Percentiles rank a stretch among this genome's conserved stretches.
These are phyloP conservation scores for Gambelia wislizenii DNA, from an alignment of 2,797 vertebrate genomes.

Conservation along the genomic window DNA sequence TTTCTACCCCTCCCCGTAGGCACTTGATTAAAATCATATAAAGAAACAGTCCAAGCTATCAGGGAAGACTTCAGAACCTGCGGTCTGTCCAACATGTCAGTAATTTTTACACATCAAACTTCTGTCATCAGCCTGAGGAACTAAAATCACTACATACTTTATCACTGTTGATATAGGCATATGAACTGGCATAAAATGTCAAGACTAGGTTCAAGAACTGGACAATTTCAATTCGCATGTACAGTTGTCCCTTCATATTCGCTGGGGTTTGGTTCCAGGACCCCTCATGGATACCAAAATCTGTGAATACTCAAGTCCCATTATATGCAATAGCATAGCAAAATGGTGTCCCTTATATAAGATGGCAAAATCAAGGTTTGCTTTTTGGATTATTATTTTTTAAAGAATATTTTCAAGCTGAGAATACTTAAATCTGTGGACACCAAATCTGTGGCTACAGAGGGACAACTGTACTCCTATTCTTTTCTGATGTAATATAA, in stretches of 20 bases:
- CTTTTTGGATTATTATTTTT: too few relatives aligned
- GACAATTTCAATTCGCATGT: neutral
- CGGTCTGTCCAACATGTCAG: neutral
- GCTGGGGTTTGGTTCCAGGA: too few relatives aligned
- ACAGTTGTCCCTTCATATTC: too few relatives aligned
- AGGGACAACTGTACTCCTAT: too few relatives aligned
- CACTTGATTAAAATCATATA: neutral
- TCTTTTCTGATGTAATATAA: neutral
- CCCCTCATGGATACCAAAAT: too few relatives aligned
- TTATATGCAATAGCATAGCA: too few relatives aligned
- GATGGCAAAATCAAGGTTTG: too few relatives aligned
- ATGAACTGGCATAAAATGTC: neutral
- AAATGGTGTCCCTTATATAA: too few relatives aligned
- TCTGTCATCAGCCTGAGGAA: neutral
- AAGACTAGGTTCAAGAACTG: neutral
- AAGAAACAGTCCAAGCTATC: neutral
- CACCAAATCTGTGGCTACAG: too few relatives aligned
- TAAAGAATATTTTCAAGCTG: too few relatives aligned
- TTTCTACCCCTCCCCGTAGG: neutral
- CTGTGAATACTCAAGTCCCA: too few relatives aligned
- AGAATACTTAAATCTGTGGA: too few relatives aligned
- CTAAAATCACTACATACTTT: neutral
- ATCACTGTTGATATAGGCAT: neutral
- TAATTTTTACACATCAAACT: neutral
- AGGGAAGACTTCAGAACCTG: neutral